A percentile compares a stretch with the other conserved stretches of the same genome.
Evolutionary conservation across 2,888 invertebrate genomes (phyloP).

Genomic region (Acanthoscelides obtectus): DNA sequence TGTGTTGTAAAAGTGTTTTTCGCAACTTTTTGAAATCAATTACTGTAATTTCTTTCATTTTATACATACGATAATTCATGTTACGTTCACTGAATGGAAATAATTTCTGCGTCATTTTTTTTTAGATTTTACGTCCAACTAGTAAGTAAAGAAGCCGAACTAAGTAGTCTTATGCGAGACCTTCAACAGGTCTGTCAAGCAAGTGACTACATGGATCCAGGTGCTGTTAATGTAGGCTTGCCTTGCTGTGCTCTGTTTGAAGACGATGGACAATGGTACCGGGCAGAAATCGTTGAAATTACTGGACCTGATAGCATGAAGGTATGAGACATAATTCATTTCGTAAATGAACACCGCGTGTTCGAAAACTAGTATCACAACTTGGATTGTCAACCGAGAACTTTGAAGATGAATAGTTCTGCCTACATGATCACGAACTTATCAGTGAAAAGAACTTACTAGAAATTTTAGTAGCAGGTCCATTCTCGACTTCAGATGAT

Average conservation of each 20-base stretch:
- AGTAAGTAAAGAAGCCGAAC: constrained; percentile 54
- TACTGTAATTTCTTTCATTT: no score
- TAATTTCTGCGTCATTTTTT: neutral
- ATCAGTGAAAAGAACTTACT: no score
- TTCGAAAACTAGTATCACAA: no score
- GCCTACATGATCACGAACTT: no score
- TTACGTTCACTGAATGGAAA: neutral
- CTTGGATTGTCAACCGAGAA: no score
- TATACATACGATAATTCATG: neutral
- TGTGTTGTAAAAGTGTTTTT: no score
- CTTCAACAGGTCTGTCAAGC: constrained; percentile 57
- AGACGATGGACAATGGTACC: constrained; percentile 82
- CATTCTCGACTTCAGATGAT: no score
- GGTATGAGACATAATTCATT: no score
- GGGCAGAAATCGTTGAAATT: constrained; percentile 67
- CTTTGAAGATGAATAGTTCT: no score
- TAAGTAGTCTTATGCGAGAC: constrained; percentile 64
- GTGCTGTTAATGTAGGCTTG: constrained; percentile 52
- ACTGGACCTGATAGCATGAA: constrained; percentile 43
- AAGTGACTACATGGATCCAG: constrained; percentile 31
- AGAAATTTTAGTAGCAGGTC: no score
- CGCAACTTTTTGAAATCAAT: no score
- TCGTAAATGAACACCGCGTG: no score
- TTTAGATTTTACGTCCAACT: constrained; percentile 67
- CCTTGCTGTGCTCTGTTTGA: constrained; percentile 79